These are phyloP conservation scores for Hippocampus kuda DNA, from an alignment of 2,797 vertebrate genomes.

Conservation along the genomic window DNA sequence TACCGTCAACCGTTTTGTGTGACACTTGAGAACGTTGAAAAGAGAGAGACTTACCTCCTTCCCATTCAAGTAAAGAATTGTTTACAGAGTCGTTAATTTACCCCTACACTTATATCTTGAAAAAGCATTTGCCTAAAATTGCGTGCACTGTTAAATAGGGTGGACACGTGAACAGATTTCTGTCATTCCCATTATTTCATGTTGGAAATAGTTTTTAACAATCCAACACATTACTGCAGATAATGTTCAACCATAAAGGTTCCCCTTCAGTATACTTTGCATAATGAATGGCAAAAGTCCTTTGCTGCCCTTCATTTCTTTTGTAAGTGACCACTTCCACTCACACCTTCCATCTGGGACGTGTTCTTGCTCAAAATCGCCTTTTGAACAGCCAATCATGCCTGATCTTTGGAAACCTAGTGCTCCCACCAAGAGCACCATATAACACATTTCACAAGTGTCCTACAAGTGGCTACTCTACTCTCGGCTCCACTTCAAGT, in stretches of 20 bases:
- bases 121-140: background rate
- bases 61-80: no score
- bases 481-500: constrained; percentile 1
- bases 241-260: background rate
- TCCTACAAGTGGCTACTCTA: constrained; percentile 1
- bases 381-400: background rate
- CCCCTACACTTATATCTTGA: background rate
- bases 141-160: background rate
- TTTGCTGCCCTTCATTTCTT: background rate
- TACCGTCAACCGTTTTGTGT: no score
- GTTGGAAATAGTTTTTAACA: background rate
- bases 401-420: background rate
- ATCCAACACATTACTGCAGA: background rate
- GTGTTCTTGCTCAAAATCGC: background rate
- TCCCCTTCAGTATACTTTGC: background rate
- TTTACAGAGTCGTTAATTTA: no score
- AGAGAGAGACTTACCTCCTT: no score
- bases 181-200: background rate
- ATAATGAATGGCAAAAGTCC: background rate
- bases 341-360: background rate
- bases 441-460: constrained; percentile 7
- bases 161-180: background rate
- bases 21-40: no score
- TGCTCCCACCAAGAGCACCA: constrained; percentile 1
- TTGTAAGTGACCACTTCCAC: background rate